phyloP scores from a whole-genome alignment of 2,888 invertebrate genomes.

The Muschampia plurimacula region DNA sequence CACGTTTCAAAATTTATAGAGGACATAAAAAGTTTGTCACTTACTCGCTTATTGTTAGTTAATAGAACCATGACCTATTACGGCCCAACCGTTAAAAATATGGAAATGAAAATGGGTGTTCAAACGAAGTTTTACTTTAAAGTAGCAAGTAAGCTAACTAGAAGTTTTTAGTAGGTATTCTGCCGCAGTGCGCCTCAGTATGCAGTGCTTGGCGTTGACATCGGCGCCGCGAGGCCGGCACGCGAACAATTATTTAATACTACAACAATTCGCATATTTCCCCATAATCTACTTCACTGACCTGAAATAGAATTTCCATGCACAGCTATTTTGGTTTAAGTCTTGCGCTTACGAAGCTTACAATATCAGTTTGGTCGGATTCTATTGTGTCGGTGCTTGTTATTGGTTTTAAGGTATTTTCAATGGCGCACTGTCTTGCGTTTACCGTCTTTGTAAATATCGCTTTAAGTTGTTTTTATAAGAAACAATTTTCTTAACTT shows the following conservation, averaged over 20 bases:
- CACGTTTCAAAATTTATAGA: too few relatives aligned
- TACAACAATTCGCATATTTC: slow-evolving; percentile 54
- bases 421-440: background rate
- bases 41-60: background rate
- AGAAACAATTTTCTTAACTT: too few relatives aligned
- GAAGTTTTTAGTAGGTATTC: slow-evolving; percentile 42
- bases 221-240: slow-evolving; percentile 72
- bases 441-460: background rate
- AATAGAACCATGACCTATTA: slow-evolving; percentile 4
- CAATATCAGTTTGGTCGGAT: slow-evolving; percentile 10
- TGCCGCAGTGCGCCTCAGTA: slow-evolving; percentile 53
- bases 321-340: slow-evolving; percentile 28
- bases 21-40: background rate
- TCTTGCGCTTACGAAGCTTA: slow-evolving; percentile 16
- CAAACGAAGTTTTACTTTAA: slow-evolving; percentile 32
- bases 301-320: slow-evolving; percentile 50
- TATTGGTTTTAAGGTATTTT: slow-evolving; percentile 5
- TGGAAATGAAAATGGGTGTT: slow-evolving; percentile 24
- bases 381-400: slow-evolving; percentile 11
- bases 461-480: background rate
- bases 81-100: slow-evolving; percentile 9
- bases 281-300: slow-evolving; percentile 48
- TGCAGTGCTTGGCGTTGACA: slow-evolving; percentile 70
- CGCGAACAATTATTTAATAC: slow-evolving; percentile 76
- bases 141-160: slow-evolving; percentile 22